A percentile compares a stretch with the other conserved stretches of the same genome.
Conservation (phyloP, 2,113 vertebrate genomes). For the Motacilla alba region DNA sequence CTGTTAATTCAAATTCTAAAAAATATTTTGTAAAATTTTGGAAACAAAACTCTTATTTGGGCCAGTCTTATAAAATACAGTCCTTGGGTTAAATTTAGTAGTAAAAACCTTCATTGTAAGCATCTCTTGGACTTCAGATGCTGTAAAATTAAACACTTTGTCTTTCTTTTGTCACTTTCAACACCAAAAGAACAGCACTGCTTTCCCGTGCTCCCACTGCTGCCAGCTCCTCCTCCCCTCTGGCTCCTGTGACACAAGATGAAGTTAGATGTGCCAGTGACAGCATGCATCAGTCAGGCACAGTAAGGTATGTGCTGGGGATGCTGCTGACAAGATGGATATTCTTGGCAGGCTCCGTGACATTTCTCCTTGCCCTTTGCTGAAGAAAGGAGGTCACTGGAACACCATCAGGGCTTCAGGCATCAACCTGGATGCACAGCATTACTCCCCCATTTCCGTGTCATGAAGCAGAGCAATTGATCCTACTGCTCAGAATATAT, state of each 20-base stretch:
- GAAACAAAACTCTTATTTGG: neutral
- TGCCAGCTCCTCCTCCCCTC: neutral
- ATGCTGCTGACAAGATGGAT: neutral
- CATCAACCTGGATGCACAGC: neutral
- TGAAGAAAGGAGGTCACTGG: neutral
- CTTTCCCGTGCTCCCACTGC: neutral
- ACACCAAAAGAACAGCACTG: neutral
- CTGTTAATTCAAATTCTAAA: neutral
- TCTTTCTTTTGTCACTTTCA: neutral
- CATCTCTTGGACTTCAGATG: neutral
- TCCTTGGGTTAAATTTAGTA: neutral
- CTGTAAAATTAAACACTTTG: neutral
- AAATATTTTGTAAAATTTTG: neutral
- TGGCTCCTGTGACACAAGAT: neutral
- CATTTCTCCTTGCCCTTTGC: neutral
- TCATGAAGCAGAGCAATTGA: neutral
- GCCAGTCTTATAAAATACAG: neutral
- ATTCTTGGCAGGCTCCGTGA: neutral
- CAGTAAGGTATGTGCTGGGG: neutral
- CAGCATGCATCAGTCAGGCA: neutral
- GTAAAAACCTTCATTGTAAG: neutral
- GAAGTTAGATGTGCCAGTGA: neutral
- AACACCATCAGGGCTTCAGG: neutral
- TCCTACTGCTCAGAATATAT: neutral
- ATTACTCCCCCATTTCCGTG: accelerated